These are phyloP conservation scores for Nemoura dubitans DNA, from an alignment of 2,888 invertebrate species.

Conservation along the genomic window DNA sequence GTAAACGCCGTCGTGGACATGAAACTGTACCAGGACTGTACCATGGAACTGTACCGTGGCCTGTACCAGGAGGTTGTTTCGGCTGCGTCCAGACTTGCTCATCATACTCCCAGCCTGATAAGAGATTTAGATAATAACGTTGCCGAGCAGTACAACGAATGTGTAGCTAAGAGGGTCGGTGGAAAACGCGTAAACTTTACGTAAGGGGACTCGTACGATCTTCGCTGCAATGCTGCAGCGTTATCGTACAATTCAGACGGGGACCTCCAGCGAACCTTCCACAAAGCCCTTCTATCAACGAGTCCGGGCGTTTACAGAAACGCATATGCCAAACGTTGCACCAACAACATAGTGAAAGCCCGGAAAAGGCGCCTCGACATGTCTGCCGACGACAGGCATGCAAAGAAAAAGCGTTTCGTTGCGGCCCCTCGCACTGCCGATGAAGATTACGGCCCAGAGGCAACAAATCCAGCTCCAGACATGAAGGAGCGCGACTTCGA, in stretches of 20 bases:
- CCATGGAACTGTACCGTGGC: too few species aligned
- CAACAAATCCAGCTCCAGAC: conserved; percentile 7
- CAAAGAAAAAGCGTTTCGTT: not conserved
- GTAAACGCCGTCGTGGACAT: conserved; percentile 33
- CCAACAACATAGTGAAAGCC: not conserved
- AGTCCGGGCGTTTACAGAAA: conserved; percentile 8
- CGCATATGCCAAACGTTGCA: not conserved
- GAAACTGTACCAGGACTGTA: not conserved
- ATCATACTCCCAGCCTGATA: conserved; percentile 42
- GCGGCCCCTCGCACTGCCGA: conserved; percentile 1
- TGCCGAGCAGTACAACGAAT: conserved; percentile 37
- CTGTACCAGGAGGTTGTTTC: conserved; percentile 43
- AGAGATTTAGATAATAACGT: conserved; percentile 43
- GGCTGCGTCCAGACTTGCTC: conserved; percentile 35
- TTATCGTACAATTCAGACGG: conserved; percentile 34
- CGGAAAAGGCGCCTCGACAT: conserved; percentile 2
- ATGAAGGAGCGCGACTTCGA: not conserved
- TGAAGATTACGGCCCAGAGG: conserved; percentile 13
- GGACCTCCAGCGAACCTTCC: not conserved
- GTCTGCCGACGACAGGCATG: not conserved
- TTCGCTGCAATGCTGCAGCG: conserved; percentile 40
- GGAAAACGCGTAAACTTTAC: conserved; percentile 45
- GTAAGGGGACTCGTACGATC: conserved; percentile 40
- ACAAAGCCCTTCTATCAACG: not conserved
- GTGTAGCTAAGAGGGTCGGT: conserved; percentile 41